phyloP scores from a whole-genome alignment of 2,113 vertebrate genomes.

The Nerophis ophidion region DNA sequence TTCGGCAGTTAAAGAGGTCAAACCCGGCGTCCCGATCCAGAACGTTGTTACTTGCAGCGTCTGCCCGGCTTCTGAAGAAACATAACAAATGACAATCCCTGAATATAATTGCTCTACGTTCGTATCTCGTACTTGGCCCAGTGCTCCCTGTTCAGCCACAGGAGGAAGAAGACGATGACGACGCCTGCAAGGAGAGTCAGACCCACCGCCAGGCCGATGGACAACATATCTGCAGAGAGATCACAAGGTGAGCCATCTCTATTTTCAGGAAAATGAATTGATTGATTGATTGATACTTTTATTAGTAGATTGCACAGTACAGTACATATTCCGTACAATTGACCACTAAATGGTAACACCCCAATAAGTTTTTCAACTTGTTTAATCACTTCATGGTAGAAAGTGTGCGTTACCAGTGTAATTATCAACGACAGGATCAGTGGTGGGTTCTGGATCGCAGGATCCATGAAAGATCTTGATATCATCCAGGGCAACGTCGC shows the following conservation, averaged over 20 bases:
- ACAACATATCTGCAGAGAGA: slow-evolving; percentile 33
- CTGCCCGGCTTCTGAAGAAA: slow-evolving; percentile 16
- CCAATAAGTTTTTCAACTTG: too few species aligned
- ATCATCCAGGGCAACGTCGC: slow-evolving; percentile 68
- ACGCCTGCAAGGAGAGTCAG: slow-evolving; percentile 50
- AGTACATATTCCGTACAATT: too few species aligned
- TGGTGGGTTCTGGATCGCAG: slow-evolving; percentile 41
- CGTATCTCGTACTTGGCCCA: slow-evolving; percentile 31
- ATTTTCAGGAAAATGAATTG: not conserved
- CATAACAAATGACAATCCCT: not conserved
- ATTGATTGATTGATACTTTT: too few species aligned
- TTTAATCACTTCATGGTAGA: too few species aligned
- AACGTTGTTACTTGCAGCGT: not conserved
- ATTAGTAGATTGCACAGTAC: too few species aligned
- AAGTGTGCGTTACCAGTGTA: slow-evolving; percentile 9
- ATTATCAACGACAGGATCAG: slow-evolving; percentile 34
- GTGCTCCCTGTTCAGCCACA: slow-evolving; percentile 27
- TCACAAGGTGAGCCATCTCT: not conserved
- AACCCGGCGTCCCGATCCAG: slow-evolving; percentile 12
- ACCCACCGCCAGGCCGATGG: slow-evolving; percentile 43
- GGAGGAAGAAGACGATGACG: slow-evolving; percentile 29
- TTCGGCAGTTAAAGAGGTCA: slow-evolving; percentile 23
- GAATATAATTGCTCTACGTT: not conserved
- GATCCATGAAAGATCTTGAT: slow-evolving; percentile 31
- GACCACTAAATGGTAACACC: too few species aligned